These are phyloP conservation scores for Amphipyra berbera DNA, from an alignment of 2,888 invertebrate genomes.

Conservation along the genomic window DNA sequence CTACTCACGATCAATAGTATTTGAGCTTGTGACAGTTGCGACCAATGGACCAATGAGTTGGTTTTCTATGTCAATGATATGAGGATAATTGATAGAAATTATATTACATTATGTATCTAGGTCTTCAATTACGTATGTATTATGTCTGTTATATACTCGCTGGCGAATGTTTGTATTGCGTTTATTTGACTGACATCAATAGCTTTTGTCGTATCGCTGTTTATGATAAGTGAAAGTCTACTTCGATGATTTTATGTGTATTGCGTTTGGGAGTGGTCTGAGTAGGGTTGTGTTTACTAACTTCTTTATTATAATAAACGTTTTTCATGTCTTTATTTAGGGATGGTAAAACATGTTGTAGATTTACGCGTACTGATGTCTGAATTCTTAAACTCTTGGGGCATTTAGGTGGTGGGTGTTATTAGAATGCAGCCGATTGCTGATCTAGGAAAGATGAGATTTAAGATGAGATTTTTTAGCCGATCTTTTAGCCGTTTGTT, in stretches of 20 bases:
- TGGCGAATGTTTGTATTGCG: conserved; percentile 27
- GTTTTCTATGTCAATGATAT: conserved; percentile 14
- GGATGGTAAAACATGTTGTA: too few relatives aligned
- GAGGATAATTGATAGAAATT: conserved; percentile 35
- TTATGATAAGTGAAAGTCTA: conserved; percentile 42
- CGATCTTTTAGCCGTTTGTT: too few relatives aligned
- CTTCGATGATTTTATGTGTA: conserved; percentile 16
- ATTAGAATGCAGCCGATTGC: too few relatives aligned
- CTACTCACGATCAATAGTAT: too few relatives aligned
- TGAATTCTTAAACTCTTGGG: too few relatives aligned
- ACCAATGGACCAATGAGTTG: background rate
- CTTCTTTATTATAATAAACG: background rate
- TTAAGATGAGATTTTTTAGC: too few relatives aligned
- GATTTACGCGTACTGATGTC: too few relatives aligned
- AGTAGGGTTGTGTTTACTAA: background rate
- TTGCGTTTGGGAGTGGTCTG: conserved; percentile 14
- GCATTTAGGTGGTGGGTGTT: too few relatives aligned
- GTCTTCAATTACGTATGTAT: conserved; percentile 36
- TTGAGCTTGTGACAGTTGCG: background rate
- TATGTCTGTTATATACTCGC: conserved; percentile 41
- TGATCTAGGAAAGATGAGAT: too few relatives aligned
- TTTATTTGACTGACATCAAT: conserved; percentile 53
- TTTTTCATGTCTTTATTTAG: background rate
- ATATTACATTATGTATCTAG: conserved; percentile 39
- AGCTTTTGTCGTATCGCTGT: conserved; percentile 23